A percentile compares a stretch with the other conserved stretches of the same genome.
Conservation (phyloP, 2,797 vertebrate species). For the Leptatherina wallacei region DNA sequence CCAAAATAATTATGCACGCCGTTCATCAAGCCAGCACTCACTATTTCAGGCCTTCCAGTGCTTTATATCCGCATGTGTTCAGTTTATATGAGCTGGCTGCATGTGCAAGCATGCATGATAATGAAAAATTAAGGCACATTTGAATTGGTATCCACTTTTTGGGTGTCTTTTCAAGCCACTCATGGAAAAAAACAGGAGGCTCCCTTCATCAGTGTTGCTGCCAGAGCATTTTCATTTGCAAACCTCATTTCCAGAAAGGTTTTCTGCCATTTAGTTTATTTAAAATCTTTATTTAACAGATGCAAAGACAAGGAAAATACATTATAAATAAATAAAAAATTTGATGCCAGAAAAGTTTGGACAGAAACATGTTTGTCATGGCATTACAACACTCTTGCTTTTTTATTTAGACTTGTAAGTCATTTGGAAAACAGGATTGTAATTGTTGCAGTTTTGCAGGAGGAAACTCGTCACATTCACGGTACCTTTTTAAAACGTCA, state of each 20-base stretch:
- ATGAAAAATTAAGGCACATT: constrained; percentile 67
- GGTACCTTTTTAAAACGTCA: not conserved
- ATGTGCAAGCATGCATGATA: constrained; percentile 51
- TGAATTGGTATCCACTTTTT: constrained; percentile 50
- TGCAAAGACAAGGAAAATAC: no score
- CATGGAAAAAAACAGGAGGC: not conserved
- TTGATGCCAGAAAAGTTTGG: no score
- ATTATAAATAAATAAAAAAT: no score
- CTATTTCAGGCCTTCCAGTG: constrained; percentile 41
- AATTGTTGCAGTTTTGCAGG: not conserved
- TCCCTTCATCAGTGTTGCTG: constrained; percentile 1
- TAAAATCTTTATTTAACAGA: no score
- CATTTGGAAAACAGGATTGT: not conserved
- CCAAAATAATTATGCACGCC: constrained; percentile 40
- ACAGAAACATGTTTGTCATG: not conserved
- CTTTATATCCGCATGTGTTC: constrained; percentile 58
- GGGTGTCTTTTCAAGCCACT: constrained; percentile 35
- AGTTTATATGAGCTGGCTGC: constrained; percentile 46
- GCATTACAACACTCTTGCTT: not conserved
- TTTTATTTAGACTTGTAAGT: not conserved
- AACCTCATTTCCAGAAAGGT: not conserved
- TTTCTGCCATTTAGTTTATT: no score
- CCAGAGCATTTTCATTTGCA: constrained; percentile 1
- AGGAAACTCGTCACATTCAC: not conserved
- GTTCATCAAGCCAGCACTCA: constrained; percentile 41